Percentiles rank a stretch among this genome's conserved stretches.
These are phyloP conservation scores for Campopleginae sp. DNA, from an alignment of 2,888 invertebrate species.

Conservation along the genomic window DNA sequence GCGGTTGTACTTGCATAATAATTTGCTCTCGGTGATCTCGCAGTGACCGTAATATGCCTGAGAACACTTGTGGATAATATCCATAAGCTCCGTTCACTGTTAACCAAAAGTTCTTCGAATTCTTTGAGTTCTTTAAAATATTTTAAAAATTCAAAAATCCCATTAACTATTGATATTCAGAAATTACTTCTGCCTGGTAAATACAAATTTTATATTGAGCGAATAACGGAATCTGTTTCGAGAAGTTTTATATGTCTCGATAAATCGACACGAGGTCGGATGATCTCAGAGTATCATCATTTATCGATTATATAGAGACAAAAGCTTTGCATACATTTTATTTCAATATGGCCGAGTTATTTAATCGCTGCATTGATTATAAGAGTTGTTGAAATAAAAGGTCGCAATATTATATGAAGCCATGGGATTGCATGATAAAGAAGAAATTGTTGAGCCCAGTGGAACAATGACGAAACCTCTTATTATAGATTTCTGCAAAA, in stretches of 20 bases:
- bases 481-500: neutral
- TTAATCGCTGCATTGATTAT: neutral
- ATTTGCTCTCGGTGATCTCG: constrained; percentile 41
- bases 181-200: neutral
- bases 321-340: neutral
- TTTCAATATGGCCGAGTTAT: neutral
- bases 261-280: constrained; percentile 54
- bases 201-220: constrained; percentile 6
- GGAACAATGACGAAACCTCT: neutral
- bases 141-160: neutral
- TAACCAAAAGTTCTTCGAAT: no score
- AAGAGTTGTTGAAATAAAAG: neutral
- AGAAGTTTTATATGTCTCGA: constrained; percentile 32
- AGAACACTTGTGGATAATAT: neutral
- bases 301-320: constrained; percentile 6
- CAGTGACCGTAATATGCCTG: constrained; percentile 23
- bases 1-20: constrained; percentile 47
- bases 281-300: constrained; percentile 11
- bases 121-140: no score
- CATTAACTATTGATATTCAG: neutral
- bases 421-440: neutral
- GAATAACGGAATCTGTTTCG: constrained; percentile 23
- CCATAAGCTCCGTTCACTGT: neutral
- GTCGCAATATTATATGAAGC: neutral
- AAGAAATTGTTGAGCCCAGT: neutral